Conservation (phyloP, 2,797 vertebrate genomes). For the Momotus momota region DNA sequence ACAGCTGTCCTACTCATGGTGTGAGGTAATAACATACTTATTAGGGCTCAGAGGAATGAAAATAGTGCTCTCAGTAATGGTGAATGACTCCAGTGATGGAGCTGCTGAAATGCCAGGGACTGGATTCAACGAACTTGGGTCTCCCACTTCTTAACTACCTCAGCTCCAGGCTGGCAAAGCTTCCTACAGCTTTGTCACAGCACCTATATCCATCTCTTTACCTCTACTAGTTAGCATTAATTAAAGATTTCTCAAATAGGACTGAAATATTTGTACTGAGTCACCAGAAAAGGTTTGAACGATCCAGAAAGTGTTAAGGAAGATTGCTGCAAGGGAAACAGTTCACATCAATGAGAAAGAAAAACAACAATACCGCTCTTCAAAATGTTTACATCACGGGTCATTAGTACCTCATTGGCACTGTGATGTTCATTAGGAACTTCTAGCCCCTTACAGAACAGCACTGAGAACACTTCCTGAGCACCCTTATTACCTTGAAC, state of each 20-base stretch:
- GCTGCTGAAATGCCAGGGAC: background rate
- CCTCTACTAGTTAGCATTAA: background rate
- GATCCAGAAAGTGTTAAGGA: background rate
- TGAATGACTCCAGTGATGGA: background rate
- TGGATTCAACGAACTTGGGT: background rate
- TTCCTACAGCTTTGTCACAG: background rate
- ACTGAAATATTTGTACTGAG: background rate
- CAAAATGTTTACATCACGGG: background rate
- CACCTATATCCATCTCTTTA: background rate
- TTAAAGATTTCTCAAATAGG: background rate
- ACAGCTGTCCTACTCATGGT: background rate
- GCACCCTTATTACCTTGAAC: background rate
- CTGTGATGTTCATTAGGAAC: background rate
- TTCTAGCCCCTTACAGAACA: background rate
- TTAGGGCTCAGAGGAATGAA: background rate
- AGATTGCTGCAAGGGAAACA: background rate
- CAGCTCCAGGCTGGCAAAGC: background rate
- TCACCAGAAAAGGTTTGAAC: background rate
- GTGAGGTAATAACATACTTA: background rate
- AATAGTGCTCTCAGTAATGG: background rate
- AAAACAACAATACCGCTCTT: fast-evolving
- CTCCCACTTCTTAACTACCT: background rate
- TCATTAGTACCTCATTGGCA: fast-evolving
- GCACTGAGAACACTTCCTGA: background rate
- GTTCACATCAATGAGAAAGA: background rate